Percentiles rank a stretch among this genome's conserved stretches.
phyloP scores from a whole-genome alignment of 1,140 invertebrate genomes.

The Pseudomyrmex cubaensis region DNA sequence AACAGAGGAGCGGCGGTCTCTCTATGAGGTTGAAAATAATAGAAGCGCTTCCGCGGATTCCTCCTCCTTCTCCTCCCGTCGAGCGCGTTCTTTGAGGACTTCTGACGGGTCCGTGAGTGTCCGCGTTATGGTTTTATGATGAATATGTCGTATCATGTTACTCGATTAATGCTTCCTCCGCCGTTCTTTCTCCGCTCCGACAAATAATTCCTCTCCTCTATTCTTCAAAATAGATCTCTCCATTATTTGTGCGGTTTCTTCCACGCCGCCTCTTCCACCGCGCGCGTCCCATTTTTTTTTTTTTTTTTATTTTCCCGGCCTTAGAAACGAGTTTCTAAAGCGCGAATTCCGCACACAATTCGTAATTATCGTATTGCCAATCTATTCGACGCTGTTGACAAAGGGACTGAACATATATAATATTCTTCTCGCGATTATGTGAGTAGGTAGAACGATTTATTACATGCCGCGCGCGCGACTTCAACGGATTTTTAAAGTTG shows the following conservation, averaged over 20 bases:
- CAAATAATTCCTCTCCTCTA: conserved; percentile 54
- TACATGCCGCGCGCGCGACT: too few relatives aligned
- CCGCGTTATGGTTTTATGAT: conserved; percentile 82
- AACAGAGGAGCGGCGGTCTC: conserved; percentile 47
- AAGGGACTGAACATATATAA: neutral
- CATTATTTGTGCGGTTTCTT: conserved; percentile 48
- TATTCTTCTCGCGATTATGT: too few relatives aligned
- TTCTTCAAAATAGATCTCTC: conserved; percentile 61
- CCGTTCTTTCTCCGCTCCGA: conserved; percentile 41
- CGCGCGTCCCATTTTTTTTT: neutral
- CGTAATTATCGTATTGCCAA: conserved; percentile 21
- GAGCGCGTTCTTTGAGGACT: conserved; percentile 81
- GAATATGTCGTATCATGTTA: conserved; percentile 84
- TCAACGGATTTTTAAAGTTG: too few relatives aligned
- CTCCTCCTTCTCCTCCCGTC: conserved; percentile 45
- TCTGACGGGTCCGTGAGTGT: conserved; percentile 69
- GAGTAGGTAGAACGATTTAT: too few relatives aligned
- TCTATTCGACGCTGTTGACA: conserved; percentile 7
- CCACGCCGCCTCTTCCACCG: neutral
- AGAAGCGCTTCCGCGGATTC: conserved; percentile 24
- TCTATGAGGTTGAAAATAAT: conserved; percentile 60
- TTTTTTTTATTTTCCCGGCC: neutral
- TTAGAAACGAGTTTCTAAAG: conserved; percentile 30
- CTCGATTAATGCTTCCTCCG: conserved; percentile 66
- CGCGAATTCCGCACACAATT: neutral